Percentiles rank a stretch among this genome's conserved stretches.
Conservation (phyloP, 2,113 vertebrate species). For the Haemorhous mexicanus region DNA sequence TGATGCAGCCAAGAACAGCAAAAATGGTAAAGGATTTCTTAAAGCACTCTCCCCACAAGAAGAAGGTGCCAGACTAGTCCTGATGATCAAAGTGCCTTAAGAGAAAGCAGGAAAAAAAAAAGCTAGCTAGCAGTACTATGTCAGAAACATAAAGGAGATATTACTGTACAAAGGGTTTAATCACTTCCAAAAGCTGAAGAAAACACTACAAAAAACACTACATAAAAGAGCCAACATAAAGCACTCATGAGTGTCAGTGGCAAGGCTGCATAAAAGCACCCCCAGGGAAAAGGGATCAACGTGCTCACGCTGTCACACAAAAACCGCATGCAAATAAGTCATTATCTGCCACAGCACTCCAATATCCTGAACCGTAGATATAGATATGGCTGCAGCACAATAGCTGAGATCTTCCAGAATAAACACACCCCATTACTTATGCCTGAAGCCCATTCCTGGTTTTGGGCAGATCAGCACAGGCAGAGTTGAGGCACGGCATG, state of each 20-base stretch:
- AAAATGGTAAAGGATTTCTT: background rate
- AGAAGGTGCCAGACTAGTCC: conserved; percentile 3
- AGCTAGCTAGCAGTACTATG: background rate
- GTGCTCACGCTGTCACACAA: background rate
- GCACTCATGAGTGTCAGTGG: background rate
- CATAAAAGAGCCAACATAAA: background rate
- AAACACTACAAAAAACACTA: background rate
- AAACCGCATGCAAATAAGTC: background rate
- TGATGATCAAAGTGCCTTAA: conserved; percentile 29
- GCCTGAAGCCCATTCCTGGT: background rate
- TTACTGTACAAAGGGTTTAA: conserved; percentile 9
- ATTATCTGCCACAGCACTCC: background rate
- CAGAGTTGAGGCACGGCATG: fast-evolving
- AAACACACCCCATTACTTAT: background rate
- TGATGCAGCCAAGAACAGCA: background rate
- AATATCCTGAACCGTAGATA: background rate
- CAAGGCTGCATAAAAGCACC: background rate
- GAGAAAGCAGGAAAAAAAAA: background rate
- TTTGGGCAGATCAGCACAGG: background rate
- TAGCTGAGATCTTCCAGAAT: background rate
- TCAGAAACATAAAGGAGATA: conserved; percentile 20
- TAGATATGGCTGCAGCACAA: background rate
- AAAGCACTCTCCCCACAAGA: background rate
- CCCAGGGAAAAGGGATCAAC: background rate
- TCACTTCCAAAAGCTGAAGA: conserved; percentile 2